phyloP scores from a whole-genome alignment of 2,113 vertebrate species.

The Myotis brandtii region DNA sequence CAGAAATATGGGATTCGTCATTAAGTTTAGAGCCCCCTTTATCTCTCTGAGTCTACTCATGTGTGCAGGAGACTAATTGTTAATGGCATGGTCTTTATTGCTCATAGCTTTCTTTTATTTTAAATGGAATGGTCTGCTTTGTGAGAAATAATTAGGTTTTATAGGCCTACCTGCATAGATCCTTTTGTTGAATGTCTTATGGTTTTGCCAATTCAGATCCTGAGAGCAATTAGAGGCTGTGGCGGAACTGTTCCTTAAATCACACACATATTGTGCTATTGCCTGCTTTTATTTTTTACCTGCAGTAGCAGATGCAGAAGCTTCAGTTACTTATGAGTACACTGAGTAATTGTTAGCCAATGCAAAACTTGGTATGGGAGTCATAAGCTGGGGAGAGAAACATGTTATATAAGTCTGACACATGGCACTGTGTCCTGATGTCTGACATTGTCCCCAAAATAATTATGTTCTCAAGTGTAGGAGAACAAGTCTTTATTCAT shows the following conservation, averaged over 20 bases:
- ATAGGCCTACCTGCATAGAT: slow-evolving; percentile 91
- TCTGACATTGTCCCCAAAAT: neutral
- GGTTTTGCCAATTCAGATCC: slow-evolving; percentile 90
- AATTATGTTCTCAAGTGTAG: neutral
- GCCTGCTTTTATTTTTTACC: slow-evolving; percentile 75
- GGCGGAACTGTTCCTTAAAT: slow-evolving; percentile 81
- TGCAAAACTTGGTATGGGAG: slow-evolving; percentile 45
- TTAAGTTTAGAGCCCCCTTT: slow-evolving; percentile 93
- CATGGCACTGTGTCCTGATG: neutral
- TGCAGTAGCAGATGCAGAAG: slow-evolving; percentile 46
- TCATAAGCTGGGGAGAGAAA: neutral
- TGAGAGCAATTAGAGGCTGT: slow-evolving; percentile 89
- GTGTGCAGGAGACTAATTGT: slow-evolving; percentile 94
- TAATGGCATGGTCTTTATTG: slow-evolving; percentile 93
- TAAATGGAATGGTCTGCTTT: slow-evolving; percentile 91
- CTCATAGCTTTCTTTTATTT: slow-evolving; percentile 90
- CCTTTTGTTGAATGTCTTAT: slow-evolving; percentile 88
- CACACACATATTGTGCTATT: slow-evolving; percentile 80
- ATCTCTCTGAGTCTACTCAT: slow-evolving; percentile 93
- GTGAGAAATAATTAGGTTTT: slow-evolving; percentile 96
- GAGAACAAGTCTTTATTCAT: neutral
- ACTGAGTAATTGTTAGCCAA: slow-evolving; percentile 65
- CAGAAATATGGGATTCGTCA: slow-evolving; percentile 88
- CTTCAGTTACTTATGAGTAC: slow-evolving; percentile 67
- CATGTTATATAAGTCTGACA: neutral